Evolutionary conservation across 2,888 invertebrate species (phyloP).

Genomic region (Phengaris alcon): DNA sequence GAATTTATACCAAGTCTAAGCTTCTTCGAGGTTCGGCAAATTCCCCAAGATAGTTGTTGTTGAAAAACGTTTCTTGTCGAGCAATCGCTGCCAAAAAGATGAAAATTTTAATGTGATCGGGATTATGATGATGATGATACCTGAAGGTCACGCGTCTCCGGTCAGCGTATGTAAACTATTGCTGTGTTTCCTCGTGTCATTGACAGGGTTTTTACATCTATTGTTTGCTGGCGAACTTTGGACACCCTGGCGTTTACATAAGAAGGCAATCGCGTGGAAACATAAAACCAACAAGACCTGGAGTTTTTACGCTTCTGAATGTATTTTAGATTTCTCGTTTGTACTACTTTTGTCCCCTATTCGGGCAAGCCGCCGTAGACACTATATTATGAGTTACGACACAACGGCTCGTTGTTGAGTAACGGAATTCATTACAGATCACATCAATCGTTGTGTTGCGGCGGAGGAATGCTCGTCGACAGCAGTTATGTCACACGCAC

Average conservation of each 20-base stretch:
- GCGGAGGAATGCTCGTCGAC: background rate
- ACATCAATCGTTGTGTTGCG: background rate
- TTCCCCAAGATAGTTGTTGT: too few relatives aligned
- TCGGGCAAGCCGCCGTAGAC: background rate
- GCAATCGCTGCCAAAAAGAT: background rate
- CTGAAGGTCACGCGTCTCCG: background rate
- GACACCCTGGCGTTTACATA: background rate
- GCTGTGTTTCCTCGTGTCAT: constrained; percentile 11
- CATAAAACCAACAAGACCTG: background rate
- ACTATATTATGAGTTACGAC: background rate
- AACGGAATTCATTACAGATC: constrained; percentile 10
- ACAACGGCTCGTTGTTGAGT: background rate
- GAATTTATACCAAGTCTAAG: too few relatives aligned
- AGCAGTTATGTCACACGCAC: constrained; percentile 9
- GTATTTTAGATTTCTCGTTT: background rate
- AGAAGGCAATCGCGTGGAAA: background rate
- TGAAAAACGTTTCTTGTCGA: background rate
- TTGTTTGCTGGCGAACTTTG: background rate
- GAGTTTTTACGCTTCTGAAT: background rate
- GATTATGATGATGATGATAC: background rate
- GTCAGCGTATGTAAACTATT: constrained; percentile 14
- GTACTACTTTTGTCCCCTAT: background rate
- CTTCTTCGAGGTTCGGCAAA: too few relatives aligned
- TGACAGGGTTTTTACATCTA: background rate
- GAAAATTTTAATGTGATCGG: background rate